Percentiles rank a stretch among this genome's conserved stretches.
These are phyloP conservation scores for Crypturellus undulatus DNA, from an alignment of 2,113 vertebrate species.

Conservation along the genomic window DNA sequence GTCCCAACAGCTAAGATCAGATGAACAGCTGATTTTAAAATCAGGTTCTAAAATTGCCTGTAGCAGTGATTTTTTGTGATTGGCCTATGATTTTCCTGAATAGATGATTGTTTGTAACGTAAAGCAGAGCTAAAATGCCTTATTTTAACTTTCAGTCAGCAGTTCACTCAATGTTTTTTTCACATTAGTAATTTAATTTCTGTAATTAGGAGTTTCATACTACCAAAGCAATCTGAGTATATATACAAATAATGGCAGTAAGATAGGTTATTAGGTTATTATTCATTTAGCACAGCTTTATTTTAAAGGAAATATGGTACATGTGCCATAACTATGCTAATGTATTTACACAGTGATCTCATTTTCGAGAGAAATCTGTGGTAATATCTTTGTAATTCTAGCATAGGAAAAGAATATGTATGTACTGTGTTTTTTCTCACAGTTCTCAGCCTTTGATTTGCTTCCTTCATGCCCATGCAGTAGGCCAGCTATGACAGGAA, in stretches of 20 bases:
- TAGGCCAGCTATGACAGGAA: not conserved
- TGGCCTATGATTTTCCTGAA: not conserved
- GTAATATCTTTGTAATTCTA: not conserved
- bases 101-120: not conserved
- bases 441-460: not conserved
- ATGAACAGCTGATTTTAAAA: not conserved
- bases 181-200: not conserved
- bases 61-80: not conserved
- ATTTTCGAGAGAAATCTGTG: not conserved
- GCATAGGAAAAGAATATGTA: not conserved
- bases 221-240: not conserved
- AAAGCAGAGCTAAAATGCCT: not conserved
- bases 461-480: not conserved
- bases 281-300: not conserved
- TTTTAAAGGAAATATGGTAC: not conserved
- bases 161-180: not conserved
- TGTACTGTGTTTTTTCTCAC: not conserved
- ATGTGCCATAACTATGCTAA: not conserved
- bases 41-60: not conserved
- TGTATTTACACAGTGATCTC: not conserved
- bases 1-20: not conserved
- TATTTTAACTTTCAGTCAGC: not conserved
- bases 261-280: not conserved
- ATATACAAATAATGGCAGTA: not conserved
- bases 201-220: not conserved